Conservation (phyloP, 2,888 invertebrate genomes). For the Prosopocoilus inquinatus region DNA sequence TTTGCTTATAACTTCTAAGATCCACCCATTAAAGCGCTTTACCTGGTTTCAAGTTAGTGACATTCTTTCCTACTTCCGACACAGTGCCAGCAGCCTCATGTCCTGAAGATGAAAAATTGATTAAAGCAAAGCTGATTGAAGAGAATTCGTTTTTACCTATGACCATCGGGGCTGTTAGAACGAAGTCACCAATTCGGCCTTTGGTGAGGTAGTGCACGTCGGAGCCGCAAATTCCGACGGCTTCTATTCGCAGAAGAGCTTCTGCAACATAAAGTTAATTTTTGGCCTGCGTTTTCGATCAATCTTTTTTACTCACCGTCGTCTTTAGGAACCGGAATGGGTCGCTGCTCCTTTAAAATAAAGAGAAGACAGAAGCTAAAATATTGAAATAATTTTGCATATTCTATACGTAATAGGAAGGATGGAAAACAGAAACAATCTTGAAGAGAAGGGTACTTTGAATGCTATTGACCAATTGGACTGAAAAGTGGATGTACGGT, state of each 20-base stretch:
- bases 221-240: slow-evolving; percentile 94
- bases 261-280: slow-evolving; percentile 55
- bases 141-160: slow-evolving; percentile 59
- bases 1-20: not conserved
- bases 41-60: slow-evolving; percentile 65
- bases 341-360: slow-evolving; percentile 73
- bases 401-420: no score
- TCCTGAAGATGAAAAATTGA: slow-evolving; percentile 63
- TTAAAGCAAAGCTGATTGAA: no score
- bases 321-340: slow-evolving; percentile 72
- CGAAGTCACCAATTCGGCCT: slow-evolving; percentile 84
- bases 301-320: slow-evolving; percentile 58
- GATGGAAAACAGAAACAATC: no score
- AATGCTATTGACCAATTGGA: no score
- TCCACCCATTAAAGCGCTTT: slow-evolving; percentile 9
- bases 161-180: slow-evolving; percentile 85
- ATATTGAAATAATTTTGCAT: no score
- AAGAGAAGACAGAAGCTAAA: slow-evolving; percentile 24
- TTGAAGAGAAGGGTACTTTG: no score
- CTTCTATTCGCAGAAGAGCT: slow-evolving; percentile 83
- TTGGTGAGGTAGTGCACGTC: slow-evolving; percentile 90
- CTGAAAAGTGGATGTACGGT: no score
- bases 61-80: slow-evolving; percentile 69
- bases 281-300: not conserved
- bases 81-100: slow-evolving; percentile 89